phyloP scores from a whole-genome alignment of 2,113 vertebrate species.

The Bagarius yarrelli region DNA sequence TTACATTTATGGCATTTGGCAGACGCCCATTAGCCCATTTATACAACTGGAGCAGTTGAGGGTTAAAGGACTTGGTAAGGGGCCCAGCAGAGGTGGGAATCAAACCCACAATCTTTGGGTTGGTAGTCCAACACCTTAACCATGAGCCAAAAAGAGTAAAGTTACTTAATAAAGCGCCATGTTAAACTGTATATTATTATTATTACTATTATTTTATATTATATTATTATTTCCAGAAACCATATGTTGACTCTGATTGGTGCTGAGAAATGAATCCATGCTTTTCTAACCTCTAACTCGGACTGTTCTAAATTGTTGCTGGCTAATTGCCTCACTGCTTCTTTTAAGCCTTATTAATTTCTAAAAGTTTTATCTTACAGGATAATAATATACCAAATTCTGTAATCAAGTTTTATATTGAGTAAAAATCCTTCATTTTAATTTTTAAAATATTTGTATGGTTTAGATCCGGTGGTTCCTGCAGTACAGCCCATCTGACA shows the following conservation, averaged over 20 bases:
- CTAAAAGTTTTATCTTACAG: neutral
- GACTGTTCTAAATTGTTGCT: constrained; percentile 1
- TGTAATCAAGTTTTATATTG: neutral
- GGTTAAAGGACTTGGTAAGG: no score
- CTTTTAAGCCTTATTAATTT: neutral
- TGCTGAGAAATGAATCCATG: neutral
- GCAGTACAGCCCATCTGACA: neutral
- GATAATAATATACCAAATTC: neutral
- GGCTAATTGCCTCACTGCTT: neutral
- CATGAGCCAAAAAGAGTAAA: no score
- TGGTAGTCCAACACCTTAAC: no score
- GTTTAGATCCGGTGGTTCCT: neutral
- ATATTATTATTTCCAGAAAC: neutral
- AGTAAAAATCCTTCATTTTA: neutral
- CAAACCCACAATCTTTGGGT: no score
- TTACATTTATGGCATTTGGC: no score
- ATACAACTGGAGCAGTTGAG: no score
- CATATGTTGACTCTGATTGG: neutral
- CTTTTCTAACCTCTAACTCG: neutral
- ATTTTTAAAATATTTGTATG: neutral
- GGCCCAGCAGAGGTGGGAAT: no score
- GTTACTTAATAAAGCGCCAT: neutral
- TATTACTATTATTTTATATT: no score
- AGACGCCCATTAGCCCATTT: no score
- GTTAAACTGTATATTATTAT: neutral